phyloP scores from a whole-genome alignment of 1,140 invertebrate species.

The Mycetomoellerius zeteki region DNA sequence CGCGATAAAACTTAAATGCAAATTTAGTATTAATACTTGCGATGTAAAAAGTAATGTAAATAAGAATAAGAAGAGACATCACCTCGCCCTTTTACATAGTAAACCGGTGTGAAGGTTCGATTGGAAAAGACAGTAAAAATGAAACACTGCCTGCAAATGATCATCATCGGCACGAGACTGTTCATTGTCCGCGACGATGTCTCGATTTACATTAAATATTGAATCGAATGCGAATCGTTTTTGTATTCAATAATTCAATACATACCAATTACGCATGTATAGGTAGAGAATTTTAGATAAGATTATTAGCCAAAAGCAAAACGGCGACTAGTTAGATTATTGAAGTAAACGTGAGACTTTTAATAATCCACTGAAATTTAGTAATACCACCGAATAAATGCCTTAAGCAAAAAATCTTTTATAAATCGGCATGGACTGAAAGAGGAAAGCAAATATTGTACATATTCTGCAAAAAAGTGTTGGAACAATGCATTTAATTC shows the following conservation, averaged over 20 bases:
- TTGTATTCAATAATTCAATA: conserved; percentile 58
- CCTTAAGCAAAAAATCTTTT: conserved; percentile 66
- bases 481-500: conserved; percentile 20
- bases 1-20: conserved; percentile 27
- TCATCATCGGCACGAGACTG: conserved; percentile 29
- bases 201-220: conserved; percentile 46
- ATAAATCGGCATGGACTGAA: conserved; percentile 44
- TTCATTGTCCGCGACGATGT: conserved; percentile 22
- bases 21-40: conserved; percentile 7
- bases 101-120: conserved; percentile 14
- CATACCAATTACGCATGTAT: conserved; percentile 46
- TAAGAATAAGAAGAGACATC: neutral
- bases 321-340: conserved; percentile 40
- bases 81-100: conserved; percentile 26
- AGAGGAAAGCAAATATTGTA: conserved; percentile 29
- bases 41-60: conserved; percentile 19
- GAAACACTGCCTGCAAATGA: conserved; percentile 67
- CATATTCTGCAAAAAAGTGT: conserved; percentile 34
- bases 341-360: conserved; percentile 50
- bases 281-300: conserved; percentile 51
- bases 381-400: conserved; percentile 65
- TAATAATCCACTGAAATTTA: conserved; percentile 51
- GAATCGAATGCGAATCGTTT: conserved; percentile 66
- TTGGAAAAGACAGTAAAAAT: conserved; percentile 45
- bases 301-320: conserved; percentile 52